These are phyloP conservation scores for Tetramorium bicarinatum DNA, from an alignment of 2,888 invertebrate species.

Conservation along the genomic window DNA sequence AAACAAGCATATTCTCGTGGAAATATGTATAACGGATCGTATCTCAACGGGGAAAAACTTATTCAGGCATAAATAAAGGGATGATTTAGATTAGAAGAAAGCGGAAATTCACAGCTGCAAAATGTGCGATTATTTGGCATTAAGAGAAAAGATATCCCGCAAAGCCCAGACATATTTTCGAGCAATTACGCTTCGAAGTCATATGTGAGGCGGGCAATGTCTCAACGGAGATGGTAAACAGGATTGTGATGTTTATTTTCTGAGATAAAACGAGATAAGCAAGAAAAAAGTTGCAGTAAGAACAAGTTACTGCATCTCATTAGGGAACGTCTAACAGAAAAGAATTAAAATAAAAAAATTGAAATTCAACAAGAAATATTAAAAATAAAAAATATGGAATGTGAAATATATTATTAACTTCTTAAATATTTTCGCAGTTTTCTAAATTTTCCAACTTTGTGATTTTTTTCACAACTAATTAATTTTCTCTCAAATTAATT, in stretches of 20 bases:
- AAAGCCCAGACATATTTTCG: neutral
- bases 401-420: neutral
- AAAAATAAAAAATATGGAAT: neutral
- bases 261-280: neutral
- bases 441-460: neutral
- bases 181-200: neutral
- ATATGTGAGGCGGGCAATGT: neutral
- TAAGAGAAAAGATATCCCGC: neutral
- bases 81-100: neutral
- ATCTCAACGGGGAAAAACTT: neutral
- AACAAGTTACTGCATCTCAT: neutral
- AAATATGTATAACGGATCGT: neutral
- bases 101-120: neutral
- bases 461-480: neutral
- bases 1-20: neutral
- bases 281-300: neutral
- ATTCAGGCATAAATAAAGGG: neutral
- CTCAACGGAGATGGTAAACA: neutral
- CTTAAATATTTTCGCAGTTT: neutral
- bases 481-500: neutral
- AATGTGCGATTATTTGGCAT: constrained; percentile 21
- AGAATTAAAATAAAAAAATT: neutral
- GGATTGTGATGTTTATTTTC: neutral
- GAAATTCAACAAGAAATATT: neutral
- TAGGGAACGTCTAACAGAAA: neutral